Conservation (phyloP, 2,797 vertebrate genomes). For the Mormyrops boulengeri region DNA sequence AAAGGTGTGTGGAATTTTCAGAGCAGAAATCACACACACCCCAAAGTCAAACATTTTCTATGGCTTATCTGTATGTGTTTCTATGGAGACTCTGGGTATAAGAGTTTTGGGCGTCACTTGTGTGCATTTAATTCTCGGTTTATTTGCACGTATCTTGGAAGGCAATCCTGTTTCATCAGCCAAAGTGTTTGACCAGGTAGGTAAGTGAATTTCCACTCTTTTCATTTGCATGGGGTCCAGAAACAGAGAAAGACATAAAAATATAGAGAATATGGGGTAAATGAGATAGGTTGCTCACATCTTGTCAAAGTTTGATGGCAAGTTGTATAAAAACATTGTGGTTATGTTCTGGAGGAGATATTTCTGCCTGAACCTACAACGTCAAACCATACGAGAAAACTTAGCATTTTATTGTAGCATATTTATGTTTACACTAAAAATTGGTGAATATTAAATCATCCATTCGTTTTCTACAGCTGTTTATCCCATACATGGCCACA, state of each 20-base stretch:
- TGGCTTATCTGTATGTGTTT: slow-evolving; percentile 1
- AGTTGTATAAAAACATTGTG: neutral
- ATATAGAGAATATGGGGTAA: neutral
- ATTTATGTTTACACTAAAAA: neutral
- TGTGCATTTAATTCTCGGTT: slow-evolving; percentile 13
- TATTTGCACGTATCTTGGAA: neutral
- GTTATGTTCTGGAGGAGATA: neutral
- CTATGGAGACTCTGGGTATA: slow-evolving; percentile 44
- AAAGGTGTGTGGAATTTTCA: slow-evolving; percentile 32
- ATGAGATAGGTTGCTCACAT: neutral
- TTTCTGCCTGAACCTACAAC: neutral
- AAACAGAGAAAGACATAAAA: neutral
- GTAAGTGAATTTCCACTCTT: neutral
- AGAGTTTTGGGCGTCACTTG: slow-evolving; percentile 26
- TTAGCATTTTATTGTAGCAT: neutral
- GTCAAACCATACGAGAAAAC: neutral
- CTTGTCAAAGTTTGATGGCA: neutral
- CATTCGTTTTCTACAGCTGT: neutral
- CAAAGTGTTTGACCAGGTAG: slow-evolving; percentile 23
- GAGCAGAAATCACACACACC: slow-evolving; percentile 39
- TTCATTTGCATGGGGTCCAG: neutral
- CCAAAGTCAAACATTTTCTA: slow-evolving; percentile 52
- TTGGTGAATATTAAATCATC: neutral
- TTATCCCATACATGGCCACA: neutral
- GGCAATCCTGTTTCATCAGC: neutral